Base-by-base conservation (phyloP, 2,797 vertebrate genomes). In the Acrossocheilus wenchowensis region DNA sequence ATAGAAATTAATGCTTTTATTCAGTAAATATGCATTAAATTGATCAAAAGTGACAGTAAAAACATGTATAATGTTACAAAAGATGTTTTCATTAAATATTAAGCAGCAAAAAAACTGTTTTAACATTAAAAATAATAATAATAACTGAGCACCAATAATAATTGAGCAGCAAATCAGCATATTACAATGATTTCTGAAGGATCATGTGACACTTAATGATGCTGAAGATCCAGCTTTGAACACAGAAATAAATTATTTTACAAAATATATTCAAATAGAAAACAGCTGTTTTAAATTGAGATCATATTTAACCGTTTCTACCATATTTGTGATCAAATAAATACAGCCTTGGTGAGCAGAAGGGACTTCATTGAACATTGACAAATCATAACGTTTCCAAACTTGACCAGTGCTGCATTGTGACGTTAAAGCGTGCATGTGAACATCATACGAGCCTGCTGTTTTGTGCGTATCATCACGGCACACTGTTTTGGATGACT, bases 401-500 rank as follows among this genome's bases (percentile, higher is more conserved):
- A 62, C n/a, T 2, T 30, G 7, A 23, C 21, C 21, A 57, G 21
- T 3, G 10, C 21, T 57, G 54, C 54, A 23, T 68, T 15, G 15
- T 72, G 54, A 64, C 34, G 10, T 74, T 66, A 54, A 50, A 88
- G 36, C 68, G 17, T 0, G 48, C 30, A 6, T 39, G 30, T 9
- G 36, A 34, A 19, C 43, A 52, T 43, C 41, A 12, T 15, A 39
- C 8, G 15, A 41, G 54, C 2, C 69, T 64, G 74, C 60, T 83
- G 30, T 78, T 74, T 62, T 66, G 21, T 74, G 39, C 75, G 34
- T 36, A 36, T 36, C 34, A 36, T 36, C 34, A 36, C 39, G 1
- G 39, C 39, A 75, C 87, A 79, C 30, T 72, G 79, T 89, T 88
- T 72, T 50, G 71, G 75, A 90, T 87, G 89, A 87, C 87, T 90